These are phyloP conservation scores for Apamea sordens DNA, from an alignment of 2,888 invertebrate species.

Conservation along the genomic window DNA sequence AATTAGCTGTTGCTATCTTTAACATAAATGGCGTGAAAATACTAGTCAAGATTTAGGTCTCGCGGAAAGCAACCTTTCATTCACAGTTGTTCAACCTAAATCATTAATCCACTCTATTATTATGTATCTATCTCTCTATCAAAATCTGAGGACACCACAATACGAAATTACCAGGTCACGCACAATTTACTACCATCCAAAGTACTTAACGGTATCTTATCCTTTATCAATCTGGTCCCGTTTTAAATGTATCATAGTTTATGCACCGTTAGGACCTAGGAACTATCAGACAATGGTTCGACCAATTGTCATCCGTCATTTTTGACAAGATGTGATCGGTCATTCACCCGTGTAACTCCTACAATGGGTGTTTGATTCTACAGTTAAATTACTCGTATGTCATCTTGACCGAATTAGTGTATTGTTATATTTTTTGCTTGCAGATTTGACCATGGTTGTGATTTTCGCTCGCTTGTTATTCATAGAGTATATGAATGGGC, in stretches of 20 bases:
- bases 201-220: conserved; percentile 55
- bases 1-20: not conserved
- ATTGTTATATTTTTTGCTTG: conserved; percentile 54
- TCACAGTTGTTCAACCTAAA: not conserved
- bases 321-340: conserved; percentile 56
- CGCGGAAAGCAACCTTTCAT: not conserved
- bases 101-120: not conserved
- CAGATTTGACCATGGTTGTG: conserved; percentile 23
- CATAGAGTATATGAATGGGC: conserved; percentile 24
- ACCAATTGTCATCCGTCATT: conserved; percentile 54
- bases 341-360: conserved; percentile 45
- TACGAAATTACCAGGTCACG: conserved; percentile 26
- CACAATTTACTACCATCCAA: conserved; percentile 24
- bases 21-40: not conserved
- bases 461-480: conserved; percentile 35
- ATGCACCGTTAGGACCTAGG: conserved; percentile 44
- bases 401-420: conserved; percentile 53
- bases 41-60: not conserved
- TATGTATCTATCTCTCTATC: not conserved
- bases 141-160: conserved; percentile 7
- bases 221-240: conserved; percentile 59
- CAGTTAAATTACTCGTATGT: conserved; percentile 56
- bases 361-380: conserved; percentile 58
- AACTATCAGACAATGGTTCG: conserved; percentile 47
- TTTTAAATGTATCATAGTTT: conserved; percentile 48